A percentile compares a stretch with the other conserved stretches of the same genome.
phyloP scores from a whole-genome alignment of 2,888 invertebrate species.

The Tinea trinotella region DNA sequence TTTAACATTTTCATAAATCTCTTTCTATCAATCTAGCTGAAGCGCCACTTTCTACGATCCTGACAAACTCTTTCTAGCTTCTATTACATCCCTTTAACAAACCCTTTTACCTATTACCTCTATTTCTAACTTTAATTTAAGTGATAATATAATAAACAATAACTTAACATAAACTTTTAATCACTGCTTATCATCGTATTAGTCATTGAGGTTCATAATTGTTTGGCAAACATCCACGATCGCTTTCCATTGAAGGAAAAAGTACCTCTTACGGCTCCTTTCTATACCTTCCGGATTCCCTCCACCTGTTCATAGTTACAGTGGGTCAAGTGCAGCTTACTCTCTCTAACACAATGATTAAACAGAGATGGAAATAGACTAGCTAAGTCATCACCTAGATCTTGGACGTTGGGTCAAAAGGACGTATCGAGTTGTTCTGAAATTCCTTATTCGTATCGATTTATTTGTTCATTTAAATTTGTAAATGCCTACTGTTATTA shows the following conservation, averaged over 20 bases:
- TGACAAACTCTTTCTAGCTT: no score
- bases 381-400: conserved; percentile 9
- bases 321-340: conserved; percentile 14
- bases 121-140: no score
- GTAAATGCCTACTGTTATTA: no score
- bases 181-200: no score
- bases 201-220: neutral
- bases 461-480: no score
- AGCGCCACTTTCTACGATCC: no score
- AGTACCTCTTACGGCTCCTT: conserved; percentile 66
- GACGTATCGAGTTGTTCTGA: conserved; percentile 3
- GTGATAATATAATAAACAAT: no score
- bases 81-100: no score
- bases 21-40: no score
- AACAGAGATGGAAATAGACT: conserved; percentile 1
- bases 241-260: conserved; percentile 70
- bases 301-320: conserved; percentile 48
- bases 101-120: no score
- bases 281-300: conserved; percentile 67
- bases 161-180: no score
- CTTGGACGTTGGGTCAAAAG: conserved; percentile 14
- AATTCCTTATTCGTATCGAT: conserved; percentile 3
- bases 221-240: neutral
- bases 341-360: neutral
- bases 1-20: no score